Base-by-base conservation (phyloP, 1,140 invertebrate genomes). In the Diabrotica virgifera region DNA sequence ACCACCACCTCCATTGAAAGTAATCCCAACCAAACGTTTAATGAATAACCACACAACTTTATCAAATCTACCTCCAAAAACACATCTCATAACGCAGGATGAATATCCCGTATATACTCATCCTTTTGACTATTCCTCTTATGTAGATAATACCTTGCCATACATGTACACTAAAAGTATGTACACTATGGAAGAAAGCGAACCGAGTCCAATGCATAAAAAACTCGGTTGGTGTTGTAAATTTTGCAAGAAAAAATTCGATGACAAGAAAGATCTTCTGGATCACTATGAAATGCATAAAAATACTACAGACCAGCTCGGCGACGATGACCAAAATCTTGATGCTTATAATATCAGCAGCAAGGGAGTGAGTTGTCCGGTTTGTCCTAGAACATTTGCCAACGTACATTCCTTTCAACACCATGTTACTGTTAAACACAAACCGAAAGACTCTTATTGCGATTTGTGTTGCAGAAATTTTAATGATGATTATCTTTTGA, bases 241-340 rank as follows among this genome's bases (percentile, higher is more conserved):
- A 46, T 3, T 46, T n/a, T 46, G 40, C 40, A 10, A 8, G 8
- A n/a, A 46, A 46, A 6, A 8, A 6, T n/a, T 8, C 8, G 2
- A 8, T 46, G n/a, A 8, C 2, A 46, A 10, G 6, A 5, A 46
- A 46, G 5, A 8, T 24, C 24, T 24, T 24, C 24, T 46, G 40
- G 40, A 46, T 3, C 40, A 46, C 40, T 46, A 46, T 0, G 40
- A 46, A 46, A 46, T 5, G 5, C 40, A 46, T 6, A 46, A 46
- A n/a, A 46, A 46, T 10, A 46, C n/a, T 0, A 46, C 8, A 46
- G 40, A 46, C 6, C 8, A 46, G 6, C n/a, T 46, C 7, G 70
- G 65, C 1, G 72, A 75, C 59, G 67, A 69, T 8, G 52, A 68
- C 24, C 65, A 72, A n/a, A 54, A 74, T 55, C 60, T 78, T 73